A percentile compares a stretch with the other conserved stretches of the same genome.
Conservation (phyloP, 2,888 invertebrate genomes). For the Ormyrus pomaceus region DNA sequence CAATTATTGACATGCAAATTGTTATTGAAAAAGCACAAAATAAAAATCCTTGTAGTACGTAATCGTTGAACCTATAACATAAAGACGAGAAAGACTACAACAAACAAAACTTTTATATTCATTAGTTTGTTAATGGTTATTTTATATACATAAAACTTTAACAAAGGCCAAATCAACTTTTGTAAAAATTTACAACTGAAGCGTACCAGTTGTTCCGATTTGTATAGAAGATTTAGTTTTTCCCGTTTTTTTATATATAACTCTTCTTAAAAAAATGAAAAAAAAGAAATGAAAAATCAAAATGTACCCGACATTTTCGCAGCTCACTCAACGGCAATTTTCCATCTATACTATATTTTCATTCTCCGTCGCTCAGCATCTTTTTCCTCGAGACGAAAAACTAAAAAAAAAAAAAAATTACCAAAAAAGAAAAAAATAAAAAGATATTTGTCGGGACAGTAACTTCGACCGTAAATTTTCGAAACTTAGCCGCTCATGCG, state of each 20-base stretch:
- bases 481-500: slow-evolving; percentile 27
- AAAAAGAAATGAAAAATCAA: slow-evolving; percentile 12
- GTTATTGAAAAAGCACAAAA: slow-evolving; percentile 48
- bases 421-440: not conserved
- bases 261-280: not conserved
- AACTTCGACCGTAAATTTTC: slow-evolving; percentile 38
- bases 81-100: slow-evolving; percentile 23
- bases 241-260: slow-evolving; percentile 26
- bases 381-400: slow-evolving; percentile 11
- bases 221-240: slow-evolving; percentile 14
- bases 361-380: slow-evolving; percentile 6
- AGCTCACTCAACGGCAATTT: slow-evolving; percentile 54
- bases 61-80: slow-evolving; percentile 25
- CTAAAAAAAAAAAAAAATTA: slow-evolving; percentile 6
- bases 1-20: slow-evolving; percentile 27
- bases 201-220: slow-evolving; percentile 13
- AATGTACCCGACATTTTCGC: slow-evolving; percentile 18
- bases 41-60: slow-evolving; percentile 21
- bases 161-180: slow-evolving; percentile 50
- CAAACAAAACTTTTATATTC: slow-evolving; percentile 37
- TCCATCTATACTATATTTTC: slow-evolving; percentile 10
- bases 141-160: slow-evolving; percentile 40
- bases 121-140: slow-evolving; percentile 51
- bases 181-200: slow-evolving; percentile 50
- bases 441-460: slow-evolving; percentile 12